phyloP scores from a whole-genome alignment of 2,113 vertebrate species.

The Mixornis gularis region DNA sequence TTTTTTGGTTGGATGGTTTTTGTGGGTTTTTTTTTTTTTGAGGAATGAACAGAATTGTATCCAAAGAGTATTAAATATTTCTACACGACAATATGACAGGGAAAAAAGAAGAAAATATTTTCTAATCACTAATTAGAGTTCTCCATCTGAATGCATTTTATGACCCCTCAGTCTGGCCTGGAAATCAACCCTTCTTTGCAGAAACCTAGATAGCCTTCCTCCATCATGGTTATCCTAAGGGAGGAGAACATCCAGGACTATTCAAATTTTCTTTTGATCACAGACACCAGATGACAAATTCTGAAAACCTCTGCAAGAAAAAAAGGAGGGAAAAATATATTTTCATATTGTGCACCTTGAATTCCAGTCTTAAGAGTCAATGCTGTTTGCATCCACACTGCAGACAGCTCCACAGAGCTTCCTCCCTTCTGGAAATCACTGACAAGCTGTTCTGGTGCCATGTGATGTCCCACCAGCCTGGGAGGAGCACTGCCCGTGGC shows the following conservation, averaged over 20 bases:
- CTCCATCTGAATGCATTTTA: neutral
- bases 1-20: neutral
- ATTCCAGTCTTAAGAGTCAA: neutral
- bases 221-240: neutral
- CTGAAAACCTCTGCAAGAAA: neutral
- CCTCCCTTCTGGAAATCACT: neutral
- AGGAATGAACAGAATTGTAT: neutral
- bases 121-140: neutral
- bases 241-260: neutral
- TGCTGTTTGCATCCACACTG: neutral
- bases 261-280: neutral
- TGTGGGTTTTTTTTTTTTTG: neutral
- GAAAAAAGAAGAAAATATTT: neutral
- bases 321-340: neutral
- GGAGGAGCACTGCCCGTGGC: neutral
- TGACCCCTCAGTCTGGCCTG: neutral
- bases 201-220: neutral
- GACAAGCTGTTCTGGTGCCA: neutral
- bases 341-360: accelerated
- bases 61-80: neutral
- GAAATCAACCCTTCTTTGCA: neutral
- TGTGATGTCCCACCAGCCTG: neutral
- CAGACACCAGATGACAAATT: neutral
- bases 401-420: neutral
- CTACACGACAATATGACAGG: accelerated